phyloP scores from a whole-genome alignment of 53 echinoderm and acorn worm species.

The Apostichopus leukothele region DNA sequence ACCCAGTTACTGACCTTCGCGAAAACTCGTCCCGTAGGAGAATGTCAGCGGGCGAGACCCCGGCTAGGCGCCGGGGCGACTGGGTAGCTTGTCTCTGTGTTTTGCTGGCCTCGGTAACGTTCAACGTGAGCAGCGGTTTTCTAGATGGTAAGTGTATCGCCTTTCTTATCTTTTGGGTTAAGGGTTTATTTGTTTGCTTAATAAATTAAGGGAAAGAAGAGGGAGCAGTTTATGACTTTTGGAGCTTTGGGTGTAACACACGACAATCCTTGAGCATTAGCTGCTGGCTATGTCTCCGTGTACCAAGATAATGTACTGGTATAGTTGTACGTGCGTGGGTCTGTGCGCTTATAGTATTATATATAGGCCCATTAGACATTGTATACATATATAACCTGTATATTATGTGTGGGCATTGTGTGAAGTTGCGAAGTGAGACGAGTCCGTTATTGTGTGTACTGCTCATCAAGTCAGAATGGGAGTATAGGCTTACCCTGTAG shows the following conservation, averaged over 20 bases:
- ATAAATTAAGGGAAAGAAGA: not conserved
- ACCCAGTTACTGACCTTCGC: not conserved
- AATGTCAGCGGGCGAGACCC: constrained; percentile 18
- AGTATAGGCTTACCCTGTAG: no score
- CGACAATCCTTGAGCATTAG: no score
- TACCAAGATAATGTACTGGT: no score
- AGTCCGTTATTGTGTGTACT: no score
- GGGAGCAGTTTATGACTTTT: not conserved
- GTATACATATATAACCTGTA: no score
- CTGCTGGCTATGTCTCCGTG: no score
- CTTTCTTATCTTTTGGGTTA: not conserved
- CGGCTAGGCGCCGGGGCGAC: constrained; percentile 19
- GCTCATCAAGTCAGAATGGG: no score
- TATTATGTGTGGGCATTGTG: no score
- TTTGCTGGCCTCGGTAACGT: constrained; percentile 26
- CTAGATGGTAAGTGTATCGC: not conserved
- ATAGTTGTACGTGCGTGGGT: no score
- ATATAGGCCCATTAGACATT: no score
- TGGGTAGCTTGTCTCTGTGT: constrained; percentile 22
- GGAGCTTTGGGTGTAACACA: not conserved
- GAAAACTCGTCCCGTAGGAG: constrained; percentile 9
- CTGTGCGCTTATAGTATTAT: no score
- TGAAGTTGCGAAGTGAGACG: no score
- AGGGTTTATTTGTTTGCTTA: not conserved
- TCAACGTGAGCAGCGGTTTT: not conserved